Percentiles rank a stretch among this genome's conserved stretches.
phyloP scores from a whole-genome alignment of 1,140 invertebrate species.

The Camponotus pennsylvanicus region DNA sequence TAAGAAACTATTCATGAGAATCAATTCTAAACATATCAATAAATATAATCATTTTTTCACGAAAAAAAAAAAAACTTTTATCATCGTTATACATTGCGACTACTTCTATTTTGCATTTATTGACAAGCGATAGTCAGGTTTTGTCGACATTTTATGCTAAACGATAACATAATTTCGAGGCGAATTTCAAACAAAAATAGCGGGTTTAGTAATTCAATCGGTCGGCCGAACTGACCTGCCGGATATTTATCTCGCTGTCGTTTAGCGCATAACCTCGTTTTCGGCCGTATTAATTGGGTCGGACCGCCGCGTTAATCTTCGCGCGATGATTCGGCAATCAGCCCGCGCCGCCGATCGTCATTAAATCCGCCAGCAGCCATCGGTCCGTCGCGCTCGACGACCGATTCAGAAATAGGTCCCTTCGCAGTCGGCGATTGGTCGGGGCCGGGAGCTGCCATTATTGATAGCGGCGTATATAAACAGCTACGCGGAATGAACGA shows the following conservation, averaged over 20 bases:
- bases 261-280: slow-evolving; percentile 58
- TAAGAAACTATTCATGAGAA: background rate
- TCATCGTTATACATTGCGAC: background rate
- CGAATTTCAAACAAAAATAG: slow-evolving; percentile 42
- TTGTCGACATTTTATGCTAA: background rate
- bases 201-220: slow-evolving; percentile 45
- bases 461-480: slow-evolving; percentile 72
- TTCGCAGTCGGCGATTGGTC: slow-evolving; percentile 60
- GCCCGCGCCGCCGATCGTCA: slow-evolving; percentile 54
- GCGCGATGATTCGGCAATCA: slow-evolving; percentile 61
- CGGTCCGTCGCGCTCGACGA: slow-evolving; percentile 41
- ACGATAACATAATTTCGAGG: background rate
- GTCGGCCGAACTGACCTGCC: slow-evolving; percentile 6
- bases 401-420: slow-evolving; percentile 69
- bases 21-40: background rate
- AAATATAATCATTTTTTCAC: background rate
- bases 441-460: slow-evolving; percentile 63
- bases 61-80: slow-evolving; percentile 5
- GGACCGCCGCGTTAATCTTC: slow-evolving; percentile 61
- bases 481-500: slow-evolving; percentile 65
- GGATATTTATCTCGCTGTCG: slow-evolving; percentile 58
- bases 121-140: background rate
- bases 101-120: background rate
- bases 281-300: slow-evolving; percentile 60
- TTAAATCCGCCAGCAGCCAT: slow-evolving; percentile 47